Conservation (phyloP, 1,140 invertebrate genomes). For the Metaphire vulgaris region DNA sequence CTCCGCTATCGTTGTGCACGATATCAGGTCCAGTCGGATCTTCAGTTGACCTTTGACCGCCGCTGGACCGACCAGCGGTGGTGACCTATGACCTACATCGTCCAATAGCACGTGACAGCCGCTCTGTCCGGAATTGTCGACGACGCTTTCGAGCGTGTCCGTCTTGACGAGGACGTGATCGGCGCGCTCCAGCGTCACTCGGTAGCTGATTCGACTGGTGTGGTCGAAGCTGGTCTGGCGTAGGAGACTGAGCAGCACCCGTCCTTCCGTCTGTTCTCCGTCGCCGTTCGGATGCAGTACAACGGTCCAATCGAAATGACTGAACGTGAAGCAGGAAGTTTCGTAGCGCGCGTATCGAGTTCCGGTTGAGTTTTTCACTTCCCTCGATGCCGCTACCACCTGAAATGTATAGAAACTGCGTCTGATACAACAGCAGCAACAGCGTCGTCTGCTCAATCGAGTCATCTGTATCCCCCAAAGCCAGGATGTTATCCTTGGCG, state of each 20-base stretch:
- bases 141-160: conserved; percentile 68
- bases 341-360: conserved; percentile 46
- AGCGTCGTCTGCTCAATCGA: no score
- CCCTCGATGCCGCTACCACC: conserved; percentile 37
- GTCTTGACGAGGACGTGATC: conserved; percentile 65
- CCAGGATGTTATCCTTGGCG: no score
- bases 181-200: conserved; percentile 65
- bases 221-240: conserved; percentile 75
- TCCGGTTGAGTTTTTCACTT: conserved; percentile 29
- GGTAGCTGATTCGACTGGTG: conserved; percentile 67
- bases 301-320: conserved; percentile 78
- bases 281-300: conserved; percentile 60
- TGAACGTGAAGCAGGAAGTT: conserved; percentile 67
- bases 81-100: background rate
- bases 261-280: conserved; percentile 50
- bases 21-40: conserved; percentile 68
- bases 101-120: conserved; percentile 38
- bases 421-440: background rate
- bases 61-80: background rate
- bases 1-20: conserved; percentile 69
- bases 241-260: conserved; percentile 59
- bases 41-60: conserved; percentile 56
- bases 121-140: conserved; percentile 67
- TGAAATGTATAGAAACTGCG: conserved; percentile 8
- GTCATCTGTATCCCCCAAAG: no score